These are phyloP conservation scores for Ctena decussata DNA, from an alignment of 2,888 invertebrate genomes.

Conservation along the genomic window DNA sequence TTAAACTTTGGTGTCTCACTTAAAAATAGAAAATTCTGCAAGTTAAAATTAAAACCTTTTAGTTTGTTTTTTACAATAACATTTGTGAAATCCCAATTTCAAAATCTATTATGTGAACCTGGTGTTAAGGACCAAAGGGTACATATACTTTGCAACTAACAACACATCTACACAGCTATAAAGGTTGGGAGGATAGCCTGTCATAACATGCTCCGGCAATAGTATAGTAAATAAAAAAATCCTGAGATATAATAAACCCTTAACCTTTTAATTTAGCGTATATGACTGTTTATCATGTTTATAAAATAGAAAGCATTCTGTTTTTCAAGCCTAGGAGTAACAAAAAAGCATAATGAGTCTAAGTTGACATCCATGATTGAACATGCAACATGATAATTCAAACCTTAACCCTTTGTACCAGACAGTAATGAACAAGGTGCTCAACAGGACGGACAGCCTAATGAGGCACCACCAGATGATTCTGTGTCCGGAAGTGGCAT, in stretches of 20 bases:
- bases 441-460: constrained; percentile 20
- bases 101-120: background rate
- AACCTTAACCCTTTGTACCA: constrained; percentile 25
- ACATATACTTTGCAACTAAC: background rate
- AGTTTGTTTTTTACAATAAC: background rate
- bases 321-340: constrained; percentile 8
- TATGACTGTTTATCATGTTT: background rate
- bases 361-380: constrained; percentile 11
- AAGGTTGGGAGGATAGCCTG: too few relatives aligned
- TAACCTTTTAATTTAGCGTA: background rate
- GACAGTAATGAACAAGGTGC: constrained; percentile 12
- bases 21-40: background rate
- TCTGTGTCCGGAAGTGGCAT: constrained; percentile 4
- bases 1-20: background rate
- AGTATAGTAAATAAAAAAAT: too few relatives aligned
- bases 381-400: background rate
- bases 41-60: background rate
- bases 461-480: constrained; percentile 12
- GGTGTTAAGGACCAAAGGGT: background rate
- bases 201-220: too few relatives aligned
- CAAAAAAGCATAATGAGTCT: background rate
- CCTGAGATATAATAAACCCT: too few relatives aligned
- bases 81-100: background rate
- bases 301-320: background rate
- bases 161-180: too few relatives aligned